These are phyloP conservation scores for Conchocele bisecta DNA, from an alignment of 2,888 invertebrate genomes.

Conservation along the genomic window DNA sequence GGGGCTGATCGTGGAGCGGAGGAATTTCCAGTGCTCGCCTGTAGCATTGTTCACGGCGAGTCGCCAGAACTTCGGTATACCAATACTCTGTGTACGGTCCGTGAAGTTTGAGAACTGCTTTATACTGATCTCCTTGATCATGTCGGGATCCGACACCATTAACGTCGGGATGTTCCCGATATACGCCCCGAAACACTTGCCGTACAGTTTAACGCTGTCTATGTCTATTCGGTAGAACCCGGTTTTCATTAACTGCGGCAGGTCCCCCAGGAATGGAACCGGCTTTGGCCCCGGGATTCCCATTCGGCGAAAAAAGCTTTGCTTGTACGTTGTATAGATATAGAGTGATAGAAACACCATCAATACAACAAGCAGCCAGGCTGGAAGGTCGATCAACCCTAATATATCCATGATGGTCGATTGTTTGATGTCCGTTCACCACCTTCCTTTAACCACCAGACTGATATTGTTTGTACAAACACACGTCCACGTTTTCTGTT, in stretches of 20 bases:
- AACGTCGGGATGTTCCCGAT: constrained; percentile 51
- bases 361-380: constrained; percentile 32
- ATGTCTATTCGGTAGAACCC: constrained; percentile 39
- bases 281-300: constrained; percentile 54
- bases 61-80: constrained; percentile 45
- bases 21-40: constrained; percentile 60
- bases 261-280: constrained; percentile 27
- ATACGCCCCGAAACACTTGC: constrained; percentile 40
- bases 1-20: constrained; percentile 49
- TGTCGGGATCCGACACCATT: constrained; percentile 54
- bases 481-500: no score
- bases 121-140: constrained; percentile 58
- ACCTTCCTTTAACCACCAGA: no score
- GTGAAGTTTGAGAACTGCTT: constrained; percentile 58
- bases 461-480: no score
- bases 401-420: no score
- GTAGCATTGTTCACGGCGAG: constrained; percentile 38
- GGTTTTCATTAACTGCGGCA: constrained; percentile 25
- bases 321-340: constrained; percentile 52
- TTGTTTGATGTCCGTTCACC: no score
- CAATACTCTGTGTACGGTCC: constrained; percentile 44
- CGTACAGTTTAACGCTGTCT: constrained; percentile 25
- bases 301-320: constrained; percentile 40
- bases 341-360: constrained; percentile 20
- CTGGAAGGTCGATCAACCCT: constrained; percentile 38